Conservation (phyloP, 2,888 invertebrate genomes). For the Xylophagus ater region DNA sequence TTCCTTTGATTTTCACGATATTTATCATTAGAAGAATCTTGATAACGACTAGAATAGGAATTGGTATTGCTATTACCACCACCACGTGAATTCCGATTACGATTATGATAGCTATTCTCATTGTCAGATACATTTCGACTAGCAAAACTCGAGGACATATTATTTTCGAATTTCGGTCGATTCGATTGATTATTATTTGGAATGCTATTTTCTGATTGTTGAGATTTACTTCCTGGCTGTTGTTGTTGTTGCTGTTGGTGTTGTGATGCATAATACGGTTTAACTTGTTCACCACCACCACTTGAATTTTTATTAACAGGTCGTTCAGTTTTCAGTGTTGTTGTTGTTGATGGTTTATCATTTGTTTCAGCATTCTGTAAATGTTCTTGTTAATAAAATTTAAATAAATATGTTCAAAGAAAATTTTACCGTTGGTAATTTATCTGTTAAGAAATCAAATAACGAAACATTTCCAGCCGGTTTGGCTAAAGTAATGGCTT, state of each 20-base stretch:
- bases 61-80: conserved; percentile 9
- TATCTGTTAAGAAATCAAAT: conserved; percentile 74
- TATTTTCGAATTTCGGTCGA: conserved; percentile 35
- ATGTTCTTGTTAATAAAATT: not conserved
- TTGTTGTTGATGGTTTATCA: conserved; percentile 7
- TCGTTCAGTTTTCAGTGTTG: conserved; percentile 8
- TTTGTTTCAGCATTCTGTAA: conserved; percentile 6
- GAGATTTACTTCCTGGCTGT: conserved; percentile 7
- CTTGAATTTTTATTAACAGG: conserved; percentile 16
- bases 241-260: conserved; percentile 13
- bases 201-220: conserved; percentile 10
- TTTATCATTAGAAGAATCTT: conserved; percentile 4
- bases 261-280: too few relatives aligned
- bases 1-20: conserved; percentile 5
- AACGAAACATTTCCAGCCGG: conserved; percentile 70
- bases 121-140: conserved; percentile 12
- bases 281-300: too few relatives aligned
- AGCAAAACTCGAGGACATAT: conserved; percentile 36
- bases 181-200: conserved; percentile 9
- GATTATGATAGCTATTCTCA: conserved; percentile 13
- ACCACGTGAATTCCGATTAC: conserved; percentile 15
- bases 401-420: not conserved
- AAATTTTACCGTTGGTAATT: conserved; percentile 41
- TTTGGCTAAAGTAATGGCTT: conserved; percentile 51
- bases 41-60: not conserved